These are phyloP conservation scores for Dryobota labecula DNA, from an alignment of 2,888 invertebrate genomes.

Conservation along the genomic window DNA sequence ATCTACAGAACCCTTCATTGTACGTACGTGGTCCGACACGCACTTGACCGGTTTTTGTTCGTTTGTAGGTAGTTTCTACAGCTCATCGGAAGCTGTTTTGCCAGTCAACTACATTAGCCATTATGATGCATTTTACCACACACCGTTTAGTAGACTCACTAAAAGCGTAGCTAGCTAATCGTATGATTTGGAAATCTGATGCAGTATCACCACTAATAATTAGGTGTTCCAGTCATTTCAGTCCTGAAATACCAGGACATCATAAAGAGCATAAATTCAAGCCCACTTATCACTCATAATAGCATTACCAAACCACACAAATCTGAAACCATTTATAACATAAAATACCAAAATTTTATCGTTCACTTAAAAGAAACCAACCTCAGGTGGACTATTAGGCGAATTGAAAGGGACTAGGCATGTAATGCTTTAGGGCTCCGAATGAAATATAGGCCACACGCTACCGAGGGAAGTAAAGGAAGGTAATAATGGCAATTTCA, in stretches of 20 bases:
- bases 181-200: not conserved
- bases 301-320: conserved; percentile 12
- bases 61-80: not conserved
- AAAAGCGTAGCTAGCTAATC: not conserved
- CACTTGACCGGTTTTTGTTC: too few species aligned
- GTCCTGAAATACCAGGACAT: not conserved
- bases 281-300: not conserved
- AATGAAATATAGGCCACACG: conserved; percentile 49
- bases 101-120: not conserved
- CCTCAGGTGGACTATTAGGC: conserved; percentile 54
- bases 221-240: not conserved
- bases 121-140: not conserved
- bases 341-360: conserved; percentile 40
- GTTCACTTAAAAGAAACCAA: conserved; percentile 44
- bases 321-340: conserved; percentile 30
- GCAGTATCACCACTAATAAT: not conserved
- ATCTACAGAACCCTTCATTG: too few species aligned
- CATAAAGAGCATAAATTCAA: not conserved
- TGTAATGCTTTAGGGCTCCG: conserved; percentile 31
- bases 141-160: not conserved
- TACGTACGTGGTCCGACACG: too few species aligned
- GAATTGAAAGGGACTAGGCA: conserved; percentile 51
- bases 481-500: conserved; percentile 55
- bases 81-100: not conserved
- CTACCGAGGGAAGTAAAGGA: conserved; percentile 29